Conservation (phyloP, 2,888 invertebrate species). For the Epistrophella euchroma region DNA sequence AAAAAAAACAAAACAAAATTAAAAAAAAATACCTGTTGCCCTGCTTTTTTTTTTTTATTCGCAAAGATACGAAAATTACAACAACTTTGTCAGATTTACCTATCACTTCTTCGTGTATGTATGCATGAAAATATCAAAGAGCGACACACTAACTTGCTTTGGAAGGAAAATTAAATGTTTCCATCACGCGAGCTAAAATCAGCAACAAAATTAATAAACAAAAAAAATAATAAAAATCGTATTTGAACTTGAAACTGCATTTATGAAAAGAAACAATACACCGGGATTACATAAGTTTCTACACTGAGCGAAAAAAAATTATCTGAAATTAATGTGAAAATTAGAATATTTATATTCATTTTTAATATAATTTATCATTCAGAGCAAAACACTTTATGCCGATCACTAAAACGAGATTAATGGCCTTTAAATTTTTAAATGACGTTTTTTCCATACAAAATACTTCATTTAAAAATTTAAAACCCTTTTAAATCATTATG, state of each 20-base stretch:
- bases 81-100: conserved; percentile 66
- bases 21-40: neutral
- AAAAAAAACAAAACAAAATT: neutral
- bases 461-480: too few species aligned
- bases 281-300: conserved; percentile 60
- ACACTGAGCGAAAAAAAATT: neutral
- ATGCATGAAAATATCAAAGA: conserved; percentile 44
- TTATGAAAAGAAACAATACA: conserved; percentile 55
- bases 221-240: conserved; percentile 24
- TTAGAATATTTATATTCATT: too few species aligned
- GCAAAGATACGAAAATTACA: conserved; percentile 61
- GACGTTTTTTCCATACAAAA: too few species aligned
- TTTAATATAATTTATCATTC: too few species aligned
- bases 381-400: too few species aligned
- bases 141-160: conserved; percentile 33
- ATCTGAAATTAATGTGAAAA: neutral
- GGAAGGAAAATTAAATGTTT: conserved; percentile 73
- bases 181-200: conserved; percentile 69
- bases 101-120: conserved; percentile 3
- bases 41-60: conserved; percentile 32
- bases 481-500: too few species aligned
- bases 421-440: too few species aligned
- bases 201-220: neutral
- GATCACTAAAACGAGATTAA: too few species aligned
- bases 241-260: conserved; percentile 74